Evolutionary conservation across 2,797 vertebrate species (phyloP).

Genomic region (Cossypha niveicapilla): DNA sequence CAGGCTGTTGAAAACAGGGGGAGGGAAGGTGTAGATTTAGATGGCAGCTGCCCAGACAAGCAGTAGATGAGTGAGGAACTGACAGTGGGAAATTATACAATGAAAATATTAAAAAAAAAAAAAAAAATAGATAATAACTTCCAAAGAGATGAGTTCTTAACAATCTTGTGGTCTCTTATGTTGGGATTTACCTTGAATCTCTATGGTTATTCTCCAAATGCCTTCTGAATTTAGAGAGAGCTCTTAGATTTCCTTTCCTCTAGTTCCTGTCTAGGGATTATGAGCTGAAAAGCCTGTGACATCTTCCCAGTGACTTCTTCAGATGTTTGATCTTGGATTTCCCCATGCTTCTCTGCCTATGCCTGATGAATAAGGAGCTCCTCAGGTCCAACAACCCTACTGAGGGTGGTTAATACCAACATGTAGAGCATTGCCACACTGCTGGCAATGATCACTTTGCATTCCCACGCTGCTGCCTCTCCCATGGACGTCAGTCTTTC

Average conservation of each 20-base stretch:
- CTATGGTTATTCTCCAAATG: background rate
- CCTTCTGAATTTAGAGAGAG: background rate
- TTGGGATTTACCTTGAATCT: background rate
- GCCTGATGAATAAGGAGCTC: background rate
- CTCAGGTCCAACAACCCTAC: background rate
- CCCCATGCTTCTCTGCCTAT: background rate
- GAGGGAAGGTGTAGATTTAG: slow-evolving; percentile 1
- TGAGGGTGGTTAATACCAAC: background rate
- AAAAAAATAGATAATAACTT: background rate
- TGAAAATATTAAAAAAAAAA: background rate
- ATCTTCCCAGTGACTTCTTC: background rate
- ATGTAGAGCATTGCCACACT: background rate
- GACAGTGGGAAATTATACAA: background rate
- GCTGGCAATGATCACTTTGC: background rate
- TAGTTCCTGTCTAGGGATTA: background rate
- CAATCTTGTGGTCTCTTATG: background rate
- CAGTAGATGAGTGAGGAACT: background rate
- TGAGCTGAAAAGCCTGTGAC: background rate
- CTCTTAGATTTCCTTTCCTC: background rate
- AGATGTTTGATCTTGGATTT: background rate
- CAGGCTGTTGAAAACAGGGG: background rate
- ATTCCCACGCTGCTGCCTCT: background rate
- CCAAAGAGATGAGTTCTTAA: background rate
- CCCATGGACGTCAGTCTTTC: background rate
- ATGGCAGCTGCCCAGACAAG: background rate